A percentile compares a stretch with the other conserved stretches of the same genome.
Evolutionary conservation across 2,113 vertebrate species (phyloP).

Genomic region (Macrotis lagotis): DNA sequence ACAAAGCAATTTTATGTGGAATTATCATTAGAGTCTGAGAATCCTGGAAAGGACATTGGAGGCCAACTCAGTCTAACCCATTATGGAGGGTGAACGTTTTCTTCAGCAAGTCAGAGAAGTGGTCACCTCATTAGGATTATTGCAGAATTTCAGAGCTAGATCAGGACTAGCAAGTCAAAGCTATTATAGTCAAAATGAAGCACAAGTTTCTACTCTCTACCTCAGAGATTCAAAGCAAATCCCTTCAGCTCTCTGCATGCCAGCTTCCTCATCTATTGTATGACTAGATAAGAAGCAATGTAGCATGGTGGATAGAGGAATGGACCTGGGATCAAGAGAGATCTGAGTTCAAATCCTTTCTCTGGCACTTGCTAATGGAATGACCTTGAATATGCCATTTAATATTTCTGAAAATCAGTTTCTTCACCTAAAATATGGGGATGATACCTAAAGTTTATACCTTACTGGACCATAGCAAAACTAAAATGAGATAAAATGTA

Average conservation of each 20-base stretch:
- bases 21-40: neutral
- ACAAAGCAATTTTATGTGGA: neutral
- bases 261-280: neutral
- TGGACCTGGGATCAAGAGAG: neutral
- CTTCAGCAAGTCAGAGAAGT: neutral
- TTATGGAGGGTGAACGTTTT: neutral
- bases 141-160: neutral
- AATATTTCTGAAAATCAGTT: neutral
- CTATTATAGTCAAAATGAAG: neutral
- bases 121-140: neutral
- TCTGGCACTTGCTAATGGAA: neutral
- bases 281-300: neutral
- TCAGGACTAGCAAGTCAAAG: neutral
- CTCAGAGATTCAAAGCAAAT: neutral
- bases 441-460: neutral
- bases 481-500: neutral
- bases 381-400: neutral
- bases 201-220: neutral
- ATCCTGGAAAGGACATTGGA: neutral
- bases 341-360: neutral
- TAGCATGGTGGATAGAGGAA: neutral
- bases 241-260: neutral
- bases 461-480: neutral
- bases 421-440: neutral
- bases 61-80: neutral